Conservation (phyloP, 92 coral and sea anemone species). For the Porites evermanni region DNA sequence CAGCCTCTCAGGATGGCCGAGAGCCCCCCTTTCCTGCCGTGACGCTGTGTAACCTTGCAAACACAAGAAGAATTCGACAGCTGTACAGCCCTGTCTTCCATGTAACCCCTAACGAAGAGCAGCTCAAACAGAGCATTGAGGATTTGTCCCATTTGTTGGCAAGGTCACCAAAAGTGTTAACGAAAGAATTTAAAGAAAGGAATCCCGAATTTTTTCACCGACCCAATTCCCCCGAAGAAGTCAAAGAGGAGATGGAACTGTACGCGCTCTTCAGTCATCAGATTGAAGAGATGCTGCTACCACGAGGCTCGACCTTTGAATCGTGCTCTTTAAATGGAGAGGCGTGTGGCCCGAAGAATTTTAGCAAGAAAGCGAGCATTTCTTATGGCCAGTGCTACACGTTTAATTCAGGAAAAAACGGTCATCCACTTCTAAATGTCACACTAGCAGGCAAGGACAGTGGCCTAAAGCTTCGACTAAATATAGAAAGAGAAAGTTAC, state of each 20-base stretch:
- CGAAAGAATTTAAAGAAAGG: neutral
- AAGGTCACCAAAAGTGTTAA: neutral
- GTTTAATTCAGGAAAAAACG: conserved; percentile 56
- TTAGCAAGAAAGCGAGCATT: conserved; percentile 23
- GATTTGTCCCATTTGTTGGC: neutral
- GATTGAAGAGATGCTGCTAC: conserved; percentile 54
- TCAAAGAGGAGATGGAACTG: neutral
- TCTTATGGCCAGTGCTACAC: conserved; percentile 60
- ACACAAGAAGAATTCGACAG: neutral
- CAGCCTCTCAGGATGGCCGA: neutral
- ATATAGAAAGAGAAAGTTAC: conserved; percentile 54
- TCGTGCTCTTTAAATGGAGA: conserved; percentile 40
- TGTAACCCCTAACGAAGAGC: neutral
- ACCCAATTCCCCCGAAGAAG: neutral
- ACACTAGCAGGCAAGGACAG: conserved; percentile 35
- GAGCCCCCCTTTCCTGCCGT: neutral
- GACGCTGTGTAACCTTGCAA: neutral
- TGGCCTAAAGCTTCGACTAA: conserved; percentile 56
- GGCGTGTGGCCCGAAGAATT: conserved; percentile 39
- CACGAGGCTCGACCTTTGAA: conserved; percentile 2
- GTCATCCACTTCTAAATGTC: conserved; percentile 19
- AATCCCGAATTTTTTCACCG: neutral
- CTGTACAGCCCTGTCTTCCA: neutral
- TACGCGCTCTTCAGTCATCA: conserved; percentile 15
- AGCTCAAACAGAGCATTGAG: neutral